Percentiles rank a stretch among this genome's conserved stretches.
These are phyloP conservation scores for Monoplex corrugatus DNA, from an alignment of 2,888 invertebrate genomes.

Conservation along the genomic window DNA sequence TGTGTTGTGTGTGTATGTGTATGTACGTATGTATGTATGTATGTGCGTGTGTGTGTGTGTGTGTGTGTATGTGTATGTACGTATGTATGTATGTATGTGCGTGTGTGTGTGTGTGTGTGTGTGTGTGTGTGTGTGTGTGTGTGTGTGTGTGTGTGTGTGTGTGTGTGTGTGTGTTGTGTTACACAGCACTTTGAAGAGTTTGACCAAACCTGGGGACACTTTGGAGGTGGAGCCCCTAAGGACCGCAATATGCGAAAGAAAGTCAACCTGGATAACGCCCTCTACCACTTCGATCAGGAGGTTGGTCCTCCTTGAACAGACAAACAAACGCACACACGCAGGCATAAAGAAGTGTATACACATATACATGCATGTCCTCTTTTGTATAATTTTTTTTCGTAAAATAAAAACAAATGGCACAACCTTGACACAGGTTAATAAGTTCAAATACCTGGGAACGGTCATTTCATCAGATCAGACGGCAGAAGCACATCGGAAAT, in stretches of 20 bases:
- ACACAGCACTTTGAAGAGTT: constrained; percentile 65
- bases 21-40: not conserved
- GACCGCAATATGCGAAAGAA: constrained; percentile 55
- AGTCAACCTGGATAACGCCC: constrained; percentile 55
- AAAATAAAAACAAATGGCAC: too few species aligned
- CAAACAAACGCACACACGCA: too few species aligned
- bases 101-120: not conserved
- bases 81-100: not conserved
- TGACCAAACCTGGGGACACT: constrained; percentile 64
- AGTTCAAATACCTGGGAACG: too few species aligned
- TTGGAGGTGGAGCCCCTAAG: constrained; percentile 70
- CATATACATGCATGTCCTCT: not conserved
- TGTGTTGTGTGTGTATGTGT: not conserved
- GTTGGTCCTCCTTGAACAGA: too few species aligned
- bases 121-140: not conserved
- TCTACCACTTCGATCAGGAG: constrained; percentile 55
- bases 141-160: not conserved
- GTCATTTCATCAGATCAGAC: too few species aligned
- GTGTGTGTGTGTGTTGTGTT: not conserved
- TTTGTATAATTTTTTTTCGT: too few species aligned
- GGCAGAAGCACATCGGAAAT: too few species aligned
- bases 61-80: not conserved
- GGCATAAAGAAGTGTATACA: not conserved
- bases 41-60: not conserved
- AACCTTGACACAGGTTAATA: too few species aligned